Conservation (phyloP, 2,113 vertebrate genomes). For the Helogale parvula region DNA sequence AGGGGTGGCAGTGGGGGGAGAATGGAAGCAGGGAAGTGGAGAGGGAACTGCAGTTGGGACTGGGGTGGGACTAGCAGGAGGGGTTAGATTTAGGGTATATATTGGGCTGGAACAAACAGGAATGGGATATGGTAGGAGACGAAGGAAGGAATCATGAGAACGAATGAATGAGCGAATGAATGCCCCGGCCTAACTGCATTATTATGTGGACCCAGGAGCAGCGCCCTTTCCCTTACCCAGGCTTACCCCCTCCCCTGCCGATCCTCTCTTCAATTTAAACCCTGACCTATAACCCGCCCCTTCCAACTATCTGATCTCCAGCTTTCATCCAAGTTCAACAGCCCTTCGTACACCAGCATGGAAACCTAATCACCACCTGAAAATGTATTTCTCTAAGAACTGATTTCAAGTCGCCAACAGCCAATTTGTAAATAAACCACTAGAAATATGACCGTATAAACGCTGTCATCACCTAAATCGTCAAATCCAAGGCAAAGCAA, state of each 20-base stretch:
- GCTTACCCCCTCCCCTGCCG: no score
- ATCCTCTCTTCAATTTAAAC: not conserved
- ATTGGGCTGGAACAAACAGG: not conserved
- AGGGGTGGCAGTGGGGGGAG: fast-evolving
- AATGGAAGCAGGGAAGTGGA: not conserved
- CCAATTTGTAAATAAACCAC: conserved; percentile 1
- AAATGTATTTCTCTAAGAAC: not conserved
- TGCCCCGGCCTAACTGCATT: no score
- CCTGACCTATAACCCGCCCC: not conserved
- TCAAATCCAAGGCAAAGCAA: conserved; percentile 10
- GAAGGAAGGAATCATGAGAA: not conserved
- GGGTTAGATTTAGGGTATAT: not conserved
- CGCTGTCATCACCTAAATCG: not conserved
- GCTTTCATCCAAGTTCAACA: not conserved
- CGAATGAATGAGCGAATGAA: no score
- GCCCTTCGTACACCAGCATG: not conserved
- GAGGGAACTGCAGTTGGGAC: not conserved
- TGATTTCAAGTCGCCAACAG: not conserved
- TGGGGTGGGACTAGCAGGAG: not conserved
- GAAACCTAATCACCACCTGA: not conserved
- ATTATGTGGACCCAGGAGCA: not conserved
- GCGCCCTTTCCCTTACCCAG: not conserved
- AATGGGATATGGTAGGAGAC: not conserved
- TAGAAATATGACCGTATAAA: not conserved
- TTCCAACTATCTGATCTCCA: not conserved